Evolutionary conservation across 2,888 invertebrate species (phyloP).

Genomic region (Tupiocoris notatus): DNA sequence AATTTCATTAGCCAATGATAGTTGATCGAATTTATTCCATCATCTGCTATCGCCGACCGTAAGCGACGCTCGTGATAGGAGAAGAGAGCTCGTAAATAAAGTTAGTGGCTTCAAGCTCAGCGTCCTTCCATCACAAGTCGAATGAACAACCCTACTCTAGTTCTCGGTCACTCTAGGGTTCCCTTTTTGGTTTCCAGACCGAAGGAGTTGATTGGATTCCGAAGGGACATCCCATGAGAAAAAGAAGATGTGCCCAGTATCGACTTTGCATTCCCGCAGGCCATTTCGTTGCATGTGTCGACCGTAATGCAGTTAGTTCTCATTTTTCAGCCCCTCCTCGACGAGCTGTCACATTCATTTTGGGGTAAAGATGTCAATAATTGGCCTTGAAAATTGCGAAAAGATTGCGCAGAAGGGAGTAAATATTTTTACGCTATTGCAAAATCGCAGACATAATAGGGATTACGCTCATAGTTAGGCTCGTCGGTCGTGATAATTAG

Average conservation of each 20-base stretch:
- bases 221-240: constrained; percentile 26
- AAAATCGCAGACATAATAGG: no score
- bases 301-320: background rate
- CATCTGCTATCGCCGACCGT: no score
- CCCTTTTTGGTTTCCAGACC: constrained; percentile 14
- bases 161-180: background rate
- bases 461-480: no score
- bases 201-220: constrained; percentile 29
- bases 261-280: constrained; percentile 5
- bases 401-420: no score
- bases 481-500: no score
- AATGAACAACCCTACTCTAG: background rate
- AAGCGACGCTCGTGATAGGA: no score
- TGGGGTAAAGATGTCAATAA: background rate
- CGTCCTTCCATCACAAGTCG: background rate
- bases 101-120: background rate
- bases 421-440: no score
- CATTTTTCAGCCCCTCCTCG: background rate
- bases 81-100: background rate
- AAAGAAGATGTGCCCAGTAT: background rate
- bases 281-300: background rate
- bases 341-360: background rate
- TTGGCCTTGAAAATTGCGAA: no score
- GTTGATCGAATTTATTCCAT: no score
- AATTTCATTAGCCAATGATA: no score